Evolutionary conservation across 2,113 vertebrate genomes (phyloP), one percentile per base, ranked within the genome.

Genomic region (Cettia cetti): DNA sequence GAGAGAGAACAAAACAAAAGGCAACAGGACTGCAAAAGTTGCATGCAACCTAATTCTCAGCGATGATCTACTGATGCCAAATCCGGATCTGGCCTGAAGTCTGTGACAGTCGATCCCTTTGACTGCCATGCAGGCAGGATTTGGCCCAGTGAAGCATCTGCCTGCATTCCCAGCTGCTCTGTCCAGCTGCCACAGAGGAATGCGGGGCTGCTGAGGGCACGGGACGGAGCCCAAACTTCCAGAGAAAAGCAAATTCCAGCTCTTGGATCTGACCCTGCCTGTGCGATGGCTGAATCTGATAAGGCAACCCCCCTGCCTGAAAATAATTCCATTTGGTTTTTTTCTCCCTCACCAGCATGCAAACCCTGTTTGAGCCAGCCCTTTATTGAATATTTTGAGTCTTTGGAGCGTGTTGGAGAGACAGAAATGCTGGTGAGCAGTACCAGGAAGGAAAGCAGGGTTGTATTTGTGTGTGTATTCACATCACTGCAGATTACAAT

Each of bases 131-230:
- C 82, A 26, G 82, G 72, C 81, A 80, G 91, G 83, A 28, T 60
- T 70, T 91, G 89, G 89, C 84, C 86, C 70, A 1, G 11, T 22
- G 33, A 42, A 80, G 76, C 8, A 94, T 75, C 68, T 3, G 18
- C 52, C 81, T 21, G 87, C 94, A 95, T 97, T 97, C 94, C 90
- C 95, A 96, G 95, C 95, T 97, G 95, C 82, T 37, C 3, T 9
- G 74, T n/a, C 52, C 92, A 95, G 91, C 95, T 92, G 91, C 95
- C 50, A 0, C 45, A 0, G 30, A 61, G 96, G 90, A 95, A 95
- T 39, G 90, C 7, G 9, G 75, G 39, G 60, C 90, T 77, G 88
- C 76, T 1, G 8, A 40, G 78, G 89, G 54, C 85, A 44, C 2
- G 19, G 86, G 30, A 30, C 0, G 1, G 37, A 50, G 27, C 5